Evolutionary conservation across 2,113 vertebrate genomes (phyloP), one percentile per base, ranked within the genome.

Genomic region (Scopus umbretta): DNA sequence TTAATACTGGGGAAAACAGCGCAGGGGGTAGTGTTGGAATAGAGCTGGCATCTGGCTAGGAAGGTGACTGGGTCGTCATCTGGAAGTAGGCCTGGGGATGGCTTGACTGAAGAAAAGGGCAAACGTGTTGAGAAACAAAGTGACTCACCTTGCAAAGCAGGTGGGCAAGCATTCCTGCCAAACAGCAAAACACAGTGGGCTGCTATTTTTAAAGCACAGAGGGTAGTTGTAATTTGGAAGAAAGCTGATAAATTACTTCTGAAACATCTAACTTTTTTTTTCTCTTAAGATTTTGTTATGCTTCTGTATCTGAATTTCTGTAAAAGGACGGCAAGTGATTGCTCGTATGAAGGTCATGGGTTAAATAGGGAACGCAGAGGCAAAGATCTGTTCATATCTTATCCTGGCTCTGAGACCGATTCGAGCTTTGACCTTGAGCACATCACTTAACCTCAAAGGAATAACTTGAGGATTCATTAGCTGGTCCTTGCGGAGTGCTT

Each of bases 401-500:
- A 76, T 88, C 53, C 74, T 80, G 49, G 13, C 40, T 94, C 80
- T 89, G 92, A 86, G 78, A 55, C 89, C 49, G 81, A 58, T 82
- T 76, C 22, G 90, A 65, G 65, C 56, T 96, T 91, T 81, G 91
- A 97, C 96, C 95, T 91, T 95, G 79, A 95, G 74, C 62, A 59
- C 55, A 92, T 96, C 84, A 88, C 79, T 95, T 96, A 92, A 87
- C 87, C 92, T 94, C 81, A 90, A 85, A 97, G 91, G 78, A 91
- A 74, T 78, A 82, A 83, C 79, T 92, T 94, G 58, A 89, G 55
- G 84, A 90, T 96, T 95, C 93, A 94, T 95, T 95, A 80, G 89
- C 78, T 85, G 49, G 62, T 80, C 74, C 45, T 93, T 58, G n/a
- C 3, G 0, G 87, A 91, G n/a, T 59, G 50, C 96, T 96, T 94